Percentiles rank a stretch among this genome's conserved stretches.
Evolutionary conservation across 2,797 vertebrate species (phyloP).

Genomic region (Streptopelia turtur): DNA sequence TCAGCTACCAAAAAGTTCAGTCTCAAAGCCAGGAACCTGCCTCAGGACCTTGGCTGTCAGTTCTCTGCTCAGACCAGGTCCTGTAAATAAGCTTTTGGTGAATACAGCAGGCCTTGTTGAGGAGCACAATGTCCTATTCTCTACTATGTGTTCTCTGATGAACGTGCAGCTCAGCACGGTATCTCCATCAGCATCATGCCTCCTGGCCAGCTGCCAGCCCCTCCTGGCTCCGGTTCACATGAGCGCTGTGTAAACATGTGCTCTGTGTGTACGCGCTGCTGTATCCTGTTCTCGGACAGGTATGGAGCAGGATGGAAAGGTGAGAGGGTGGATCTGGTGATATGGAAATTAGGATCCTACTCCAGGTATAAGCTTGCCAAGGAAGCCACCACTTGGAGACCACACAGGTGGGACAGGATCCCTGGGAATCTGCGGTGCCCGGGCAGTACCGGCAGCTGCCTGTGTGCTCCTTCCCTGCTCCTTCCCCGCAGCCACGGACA

Average conservation of each 20-base stretch:
- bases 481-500: neutral
- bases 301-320: neutral
- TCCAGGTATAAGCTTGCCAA: neutral
- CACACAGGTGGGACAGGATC: rapidly evolving
- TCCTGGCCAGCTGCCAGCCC: neutral
- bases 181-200: rapidly evolving
- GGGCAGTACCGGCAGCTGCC: neutral
- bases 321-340: rapidly evolving
- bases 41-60: neutral
- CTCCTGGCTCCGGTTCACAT: neutral
- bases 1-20: neutral
- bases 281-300: neutral
- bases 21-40: neutral
- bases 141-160: neutral
- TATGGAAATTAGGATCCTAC: rapidly evolving
- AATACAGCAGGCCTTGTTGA: neutral
- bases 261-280: rapidly evolving
- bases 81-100: neutral
- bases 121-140: neutral
- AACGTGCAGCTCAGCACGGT: neutral
- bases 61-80: neutral
- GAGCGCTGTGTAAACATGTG: neutral
- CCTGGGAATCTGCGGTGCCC: rapidly evolving
- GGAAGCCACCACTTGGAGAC: neutral
- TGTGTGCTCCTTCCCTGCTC: neutral